Base-by-base conservation (phyloP, 1,140 invertebrate species). In the Aphidius ervi region DNA sequence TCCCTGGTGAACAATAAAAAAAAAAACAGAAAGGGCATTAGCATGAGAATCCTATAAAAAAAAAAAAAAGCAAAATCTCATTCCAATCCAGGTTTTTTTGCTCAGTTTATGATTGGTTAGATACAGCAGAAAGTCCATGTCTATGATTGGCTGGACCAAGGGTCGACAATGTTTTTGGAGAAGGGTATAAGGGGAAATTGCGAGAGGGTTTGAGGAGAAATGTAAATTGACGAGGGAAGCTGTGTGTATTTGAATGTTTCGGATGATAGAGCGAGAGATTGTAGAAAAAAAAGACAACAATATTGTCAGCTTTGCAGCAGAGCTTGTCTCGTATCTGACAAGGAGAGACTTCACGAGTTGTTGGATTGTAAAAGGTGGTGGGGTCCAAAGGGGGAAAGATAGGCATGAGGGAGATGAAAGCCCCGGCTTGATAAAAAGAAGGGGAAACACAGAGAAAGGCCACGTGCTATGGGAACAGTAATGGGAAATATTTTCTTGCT, bases 381-480 rank as follows among this genome's bases (percentile, higher is more conserved):
- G 52, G 20, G 20, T 58, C 20, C 20, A 43, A 43, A 46, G 53
- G 52, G 47, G 6, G 46, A 49, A 42, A 47, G 23, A 58, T 20
- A 8, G 4, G 16, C 46, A 50, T 46, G 59, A 63, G 56, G 46
- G 55, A 54, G 59, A 58, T 56, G 49, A 58, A 48, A 47, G 10
- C 56, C 5, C 43, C 4, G 23, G 23, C 4, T 31, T n/a, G 39
- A 5, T 4, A 46, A 47, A 55, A n/a, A 40, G 52, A 56, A 47
- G 48, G 41, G 58, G 57, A 59, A 31, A 62, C 56, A 62, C 50
- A 16, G 63, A 62, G 57, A 62, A 56, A 59, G 61, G 67, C 74
- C 76, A 78, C 75, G 76, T 78, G 76, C 71, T 76, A 74, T 77
- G 74, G 74, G 73, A 76, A 77, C 69, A 68, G 74, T 72, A 76